phyloP scores from a whole-genome alignment of 2,888 invertebrate genomes.

The Chrysodeixis includens region DNA sequence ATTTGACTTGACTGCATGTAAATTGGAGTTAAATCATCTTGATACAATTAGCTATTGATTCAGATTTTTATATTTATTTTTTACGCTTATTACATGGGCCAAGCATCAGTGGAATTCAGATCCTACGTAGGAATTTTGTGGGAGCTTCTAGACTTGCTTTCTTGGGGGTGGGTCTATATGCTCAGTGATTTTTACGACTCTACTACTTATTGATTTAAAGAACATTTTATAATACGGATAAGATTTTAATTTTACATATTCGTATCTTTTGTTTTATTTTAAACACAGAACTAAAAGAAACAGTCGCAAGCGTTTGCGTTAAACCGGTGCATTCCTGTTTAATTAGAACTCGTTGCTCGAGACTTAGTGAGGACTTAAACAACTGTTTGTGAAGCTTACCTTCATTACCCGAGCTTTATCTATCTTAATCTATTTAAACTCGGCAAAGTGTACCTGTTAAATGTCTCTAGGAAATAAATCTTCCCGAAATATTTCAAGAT shows the following conservation, averaged over 20 bases:
- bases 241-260: conserved; percentile 17
- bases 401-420: conserved; percentile 67
- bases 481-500: conserved; percentile 65
- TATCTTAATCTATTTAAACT: conserved; percentile 70
- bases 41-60: no score
- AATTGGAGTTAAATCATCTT: no score
- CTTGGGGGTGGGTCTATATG: conserved; percentile 52
- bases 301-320: conserved; percentile 40
- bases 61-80: conserved; percentile 29
- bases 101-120: conserved; percentile 56
- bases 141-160: conserved; percentile 60
- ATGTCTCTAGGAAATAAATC: conserved; percentile 65
- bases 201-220: conserved; percentile 44
- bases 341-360: conserved; percentile 63
- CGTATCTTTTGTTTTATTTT: conserved; percentile 16
- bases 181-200: conserved; percentile 43
- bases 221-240: conserved; percentile 17
- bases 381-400: conserved; percentile 66
- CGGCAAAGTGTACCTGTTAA: conserved; percentile 59
- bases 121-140: conserved; percentile 61
- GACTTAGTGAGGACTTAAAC: conserved; percentile 66
- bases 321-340: conserved; percentile 57
- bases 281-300: conserved; percentile 26
- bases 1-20: background rate
- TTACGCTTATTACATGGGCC: conserved; percentile 54